A percentile compares a stretch with the other conserved stretches of the same genome.
These are phyloP conservation scores for Brachionus plicatilis DNA, from an alignment of 1,140 invertebrate species.

Conservation along the genomic window DNA sequence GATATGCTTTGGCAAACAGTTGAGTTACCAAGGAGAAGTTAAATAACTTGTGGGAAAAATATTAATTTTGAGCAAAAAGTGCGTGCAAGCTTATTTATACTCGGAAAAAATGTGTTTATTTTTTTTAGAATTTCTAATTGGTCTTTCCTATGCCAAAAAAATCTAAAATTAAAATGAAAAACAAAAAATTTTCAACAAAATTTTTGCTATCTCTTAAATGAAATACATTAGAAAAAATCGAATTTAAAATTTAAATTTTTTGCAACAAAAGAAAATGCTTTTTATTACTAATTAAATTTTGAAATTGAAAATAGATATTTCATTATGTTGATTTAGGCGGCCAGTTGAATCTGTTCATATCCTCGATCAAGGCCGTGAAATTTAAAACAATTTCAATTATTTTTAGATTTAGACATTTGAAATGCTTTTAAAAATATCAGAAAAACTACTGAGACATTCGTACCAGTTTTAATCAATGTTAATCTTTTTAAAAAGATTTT, in stretches of 20 bases:
- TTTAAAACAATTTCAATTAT: not conserved
- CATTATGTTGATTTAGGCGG: not conserved
- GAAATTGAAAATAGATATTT: not conserved
- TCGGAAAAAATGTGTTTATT: not conserved
- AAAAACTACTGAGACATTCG: no score
- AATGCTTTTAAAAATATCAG: no score
- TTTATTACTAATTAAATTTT: not conserved
- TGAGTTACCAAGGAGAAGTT: not conserved
- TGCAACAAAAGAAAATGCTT: not conserved
- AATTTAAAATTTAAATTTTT: not conserved
- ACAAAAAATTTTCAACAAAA: no score
- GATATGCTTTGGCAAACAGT: not conserved
- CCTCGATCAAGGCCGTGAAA: not conserved
- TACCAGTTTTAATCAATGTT: no score
- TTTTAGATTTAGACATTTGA: no score
- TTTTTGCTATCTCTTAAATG: no score
- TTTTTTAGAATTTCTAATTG: not conserved
- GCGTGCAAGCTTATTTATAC: not conserved
- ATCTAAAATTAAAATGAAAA: no score
- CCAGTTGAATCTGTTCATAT: not conserved
- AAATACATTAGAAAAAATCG: no score
- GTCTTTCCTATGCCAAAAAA: not conserved
- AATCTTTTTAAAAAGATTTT: no score
- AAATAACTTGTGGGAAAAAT: not conserved
- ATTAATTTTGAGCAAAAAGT: not conserved